Evolutionary conservation across 2,797 vertebrate genomes (phyloP).

Genomic region (Limnodromus scolopaceus): DNA sequence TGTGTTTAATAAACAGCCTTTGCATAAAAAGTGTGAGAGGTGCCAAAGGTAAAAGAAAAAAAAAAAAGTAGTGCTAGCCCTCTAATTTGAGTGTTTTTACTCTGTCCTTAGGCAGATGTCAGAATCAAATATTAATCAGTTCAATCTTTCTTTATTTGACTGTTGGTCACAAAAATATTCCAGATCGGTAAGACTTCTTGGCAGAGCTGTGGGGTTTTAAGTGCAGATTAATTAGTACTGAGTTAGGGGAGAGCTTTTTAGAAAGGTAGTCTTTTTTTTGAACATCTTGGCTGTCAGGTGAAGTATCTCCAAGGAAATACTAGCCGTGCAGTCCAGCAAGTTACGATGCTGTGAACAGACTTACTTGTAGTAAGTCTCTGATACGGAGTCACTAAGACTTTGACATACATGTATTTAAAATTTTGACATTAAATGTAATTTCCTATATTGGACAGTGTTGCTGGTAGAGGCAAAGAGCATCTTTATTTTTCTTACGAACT

Average conservation of each 20-base stretch:
- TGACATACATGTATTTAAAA: background rate
- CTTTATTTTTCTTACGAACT: background rate
- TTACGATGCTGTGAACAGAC: background rate
- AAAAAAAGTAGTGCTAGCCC: background rate
- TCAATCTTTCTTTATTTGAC: background rate
- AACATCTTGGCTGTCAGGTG: background rate
- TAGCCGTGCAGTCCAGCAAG: background rate
- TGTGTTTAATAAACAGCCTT: background rate
- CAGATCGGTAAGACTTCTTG: background rate
- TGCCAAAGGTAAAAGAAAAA: background rate
- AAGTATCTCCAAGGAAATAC: background rate
- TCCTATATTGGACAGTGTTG: background rate
- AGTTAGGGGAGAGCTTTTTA: background rate
- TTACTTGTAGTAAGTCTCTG: background rate
- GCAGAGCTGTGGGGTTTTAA: background rate
- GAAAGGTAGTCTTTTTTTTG: background rate
- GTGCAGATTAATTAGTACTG: background rate
- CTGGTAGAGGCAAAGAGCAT: slow-evolving; percentile 7
- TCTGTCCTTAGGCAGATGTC: background rate
- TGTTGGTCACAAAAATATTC: background rate
- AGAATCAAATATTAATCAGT: background rate
- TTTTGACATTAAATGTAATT: background rate
- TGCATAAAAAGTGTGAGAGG: background rate
- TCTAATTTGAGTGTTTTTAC: background rate
- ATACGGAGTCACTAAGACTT: background rate